Base-by-base conservation (phyloP, 2,113 vertebrate species). In the Kryptolebias marmoratus region DNA sequence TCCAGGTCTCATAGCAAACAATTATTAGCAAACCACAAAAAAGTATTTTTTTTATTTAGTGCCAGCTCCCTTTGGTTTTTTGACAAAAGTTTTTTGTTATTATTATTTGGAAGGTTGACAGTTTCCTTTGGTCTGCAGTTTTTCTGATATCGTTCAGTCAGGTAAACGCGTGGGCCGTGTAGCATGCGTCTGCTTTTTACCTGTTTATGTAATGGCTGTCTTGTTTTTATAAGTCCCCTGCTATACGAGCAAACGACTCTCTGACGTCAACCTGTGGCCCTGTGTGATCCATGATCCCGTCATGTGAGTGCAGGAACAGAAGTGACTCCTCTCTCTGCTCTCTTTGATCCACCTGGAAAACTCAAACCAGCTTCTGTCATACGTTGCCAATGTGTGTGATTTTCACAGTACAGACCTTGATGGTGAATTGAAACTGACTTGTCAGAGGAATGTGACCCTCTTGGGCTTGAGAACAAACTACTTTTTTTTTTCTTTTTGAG, bases 391-490 rank as follows among this genome's bases (percentile, higher is more conserved):
- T 58, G 83, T 73, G 81, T 22, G 86, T 71, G 77, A 56, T 67
- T 88, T 81, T 89, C 77, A 80, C 74, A 59, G 79, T 72, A 49
- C 84, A 77, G 83, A 89, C 83, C 82, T 84, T 88, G 87, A 89
- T 69, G 63, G 73, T 30, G 76, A 71, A 90, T 90, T 79, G 83
- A 83, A 84, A 60, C 79, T 79, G 85, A 89, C 87, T 81, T 60
- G 57, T 22, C 64, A 61, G 77, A 85, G 82, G 72, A 85, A 75
- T 61, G 64, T 78, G 81, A 88, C 77, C 81, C 85, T 80, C 73
- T 52, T 70, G 83, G 84, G 84, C 44, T 84, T 87, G 36, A 82
- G 80, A 89, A 90, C 87, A 90, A 89, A 91, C 83, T 77, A 75
- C 83, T 82, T 57, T 85, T 71, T 71, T 77, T 86, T 53, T 87